Evolutionary conservation across 2,113 vertebrate species (phyloP).

Genomic region (Misgurnus anguillicaudatus): DNA sequence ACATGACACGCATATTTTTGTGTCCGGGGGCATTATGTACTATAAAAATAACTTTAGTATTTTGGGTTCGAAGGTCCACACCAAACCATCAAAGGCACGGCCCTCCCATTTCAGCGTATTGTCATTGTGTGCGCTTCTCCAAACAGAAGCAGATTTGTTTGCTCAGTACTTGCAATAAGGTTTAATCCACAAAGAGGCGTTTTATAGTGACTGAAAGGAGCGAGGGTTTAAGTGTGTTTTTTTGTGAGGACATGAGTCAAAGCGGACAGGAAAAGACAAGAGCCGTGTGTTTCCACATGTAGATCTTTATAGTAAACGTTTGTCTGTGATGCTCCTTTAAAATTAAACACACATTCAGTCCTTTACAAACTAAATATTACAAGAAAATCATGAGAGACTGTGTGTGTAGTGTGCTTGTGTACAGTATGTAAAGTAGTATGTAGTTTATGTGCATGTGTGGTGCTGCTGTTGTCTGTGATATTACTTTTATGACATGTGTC

Average conservation of each 20-base stretch:
- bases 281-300: constrained; percentile 73
- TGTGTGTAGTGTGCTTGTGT: constrained; percentile 11
- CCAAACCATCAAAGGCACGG: constrained; percentile 26
- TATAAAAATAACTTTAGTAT: neutral
- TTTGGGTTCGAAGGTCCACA: constrained; percentile 33
- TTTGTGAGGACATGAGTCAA: constrained; percentile 51
- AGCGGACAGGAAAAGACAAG: constrained; percentile 45
- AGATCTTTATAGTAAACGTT: constrained; percentile 38
- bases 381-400: constrained; percentile 25
- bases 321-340: constrained; percentile 65
- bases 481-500: too few relatives aligned
- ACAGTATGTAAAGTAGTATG: neutral
- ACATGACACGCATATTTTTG: too few relatives aligned
- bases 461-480: neutral
- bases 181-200: constrained; percentile 33
- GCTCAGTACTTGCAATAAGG: neutral
- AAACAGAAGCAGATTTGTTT: constrained; percentile 9
- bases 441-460: neutral
- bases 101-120: constrained; percentile 25
- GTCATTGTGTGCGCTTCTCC: constrained; percentile 35
- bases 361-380: constrained; percentile 53
- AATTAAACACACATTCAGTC: constrained; percentile 66
- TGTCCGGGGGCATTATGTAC: too few relatives aligned
- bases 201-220: constrained; percentile 40
- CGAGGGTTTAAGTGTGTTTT: constrained; percentile 46